A percentile compares a stretch with the other conserved stretches of the same genome.
These are phyloP conservation scores for Chrysotoxum bicinctum DNA, from an alignment of 2,888 invertebrate species.

Conservation along the genomic window DNA sequence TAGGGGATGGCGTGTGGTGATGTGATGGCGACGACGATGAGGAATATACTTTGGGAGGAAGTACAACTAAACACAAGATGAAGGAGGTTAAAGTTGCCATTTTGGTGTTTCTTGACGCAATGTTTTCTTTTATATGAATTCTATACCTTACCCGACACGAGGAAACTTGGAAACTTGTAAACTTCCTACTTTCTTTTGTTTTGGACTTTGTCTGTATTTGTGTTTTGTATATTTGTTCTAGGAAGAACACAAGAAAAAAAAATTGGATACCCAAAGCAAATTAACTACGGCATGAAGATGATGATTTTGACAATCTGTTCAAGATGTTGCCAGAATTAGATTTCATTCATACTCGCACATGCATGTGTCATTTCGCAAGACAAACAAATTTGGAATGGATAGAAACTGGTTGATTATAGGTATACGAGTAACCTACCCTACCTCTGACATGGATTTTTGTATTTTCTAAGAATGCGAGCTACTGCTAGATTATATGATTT, in stretches of 20 bases:
- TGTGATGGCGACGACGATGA: constrained; percentile 13
- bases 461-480: too few relatives aligned
- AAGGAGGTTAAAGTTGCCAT: constrained; percentile 66
- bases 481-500: too few relatives aligned
- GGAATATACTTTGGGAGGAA: neutral
- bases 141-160: neutral
- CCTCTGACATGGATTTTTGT: too few relatives aligned
- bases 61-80: constrained; percentile 13
- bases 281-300: constrained; percentile 9
- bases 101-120: constrained; percentile 59
- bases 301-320: constrained; percentile 7
- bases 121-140: constrained; percentile 50
- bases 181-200: constrained; percentile 31
- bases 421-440: too few relatives aligned
- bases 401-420: too few relatives aligned
- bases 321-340: constrained; percentile 9
- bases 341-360: too few relatives aligned
- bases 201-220: constrained; percentile 21
- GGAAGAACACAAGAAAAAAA: neutral
- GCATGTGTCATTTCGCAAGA: too few relatives aligned
- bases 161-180: constrained; percentile 11
- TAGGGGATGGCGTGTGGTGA: constrained; percentile 42
- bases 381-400: too few relatives aligned
- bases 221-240: neutral
- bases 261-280: constrained; percentile 29